A percentile compares a stretch with the other conserved stretches of the same genome.
These are phyloP conservation scores for Volucella bombylans DNA, from an alignment of 2,888 invertebrate species.

Conservation along the genomic window DNA sequence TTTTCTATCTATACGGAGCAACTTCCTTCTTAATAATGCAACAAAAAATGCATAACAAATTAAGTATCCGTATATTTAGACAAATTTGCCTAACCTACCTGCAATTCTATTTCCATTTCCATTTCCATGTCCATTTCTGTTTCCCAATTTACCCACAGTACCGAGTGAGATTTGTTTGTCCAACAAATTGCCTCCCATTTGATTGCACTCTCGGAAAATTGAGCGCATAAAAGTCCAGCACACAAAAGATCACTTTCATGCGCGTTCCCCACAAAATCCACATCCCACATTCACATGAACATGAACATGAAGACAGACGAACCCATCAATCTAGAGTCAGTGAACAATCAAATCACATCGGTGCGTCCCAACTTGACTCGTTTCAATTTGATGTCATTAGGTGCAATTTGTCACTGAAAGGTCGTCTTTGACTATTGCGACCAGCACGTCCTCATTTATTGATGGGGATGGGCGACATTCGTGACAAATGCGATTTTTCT, in stretches of 20 bases:
- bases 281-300: constrained; percentile 11
- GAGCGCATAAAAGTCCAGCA: constrained; percentile 60
- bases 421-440: constrained; percentile 34
- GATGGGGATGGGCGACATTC: constrained; percentile 55
- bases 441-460: neutral
- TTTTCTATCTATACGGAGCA: too few relatives aligned
- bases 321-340: constrained; percentile 55
- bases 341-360: constrained; percentile 62
- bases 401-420: constrained; percentile 72
- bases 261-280: neutral
- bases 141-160: constrained; percentile 18
- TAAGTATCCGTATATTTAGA: too few relatives aligned
- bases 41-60: too few relatives aligned
- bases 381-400: constrained; percentile 73
- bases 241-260: constrained; percentile 60
- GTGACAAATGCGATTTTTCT: constrained; percentile 73
- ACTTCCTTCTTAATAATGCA: too few relatives aligned
- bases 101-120: neutral
- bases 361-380: constrained; percentile 45
- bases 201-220: constrained; percentile 48
- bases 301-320: constrained; percentile 13
- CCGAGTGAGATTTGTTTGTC: constrained; percentile 65
- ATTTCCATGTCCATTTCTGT: neutral
- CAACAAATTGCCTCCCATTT: constrained; percentile 58
- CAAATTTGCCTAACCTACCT: constrained; percentile 5